A percentile compares a stretch with the other conserved stretches of the same genome.
Conservation (phyloP, 1,140 invertebrate species). For the Cherax destructor region DNA sequence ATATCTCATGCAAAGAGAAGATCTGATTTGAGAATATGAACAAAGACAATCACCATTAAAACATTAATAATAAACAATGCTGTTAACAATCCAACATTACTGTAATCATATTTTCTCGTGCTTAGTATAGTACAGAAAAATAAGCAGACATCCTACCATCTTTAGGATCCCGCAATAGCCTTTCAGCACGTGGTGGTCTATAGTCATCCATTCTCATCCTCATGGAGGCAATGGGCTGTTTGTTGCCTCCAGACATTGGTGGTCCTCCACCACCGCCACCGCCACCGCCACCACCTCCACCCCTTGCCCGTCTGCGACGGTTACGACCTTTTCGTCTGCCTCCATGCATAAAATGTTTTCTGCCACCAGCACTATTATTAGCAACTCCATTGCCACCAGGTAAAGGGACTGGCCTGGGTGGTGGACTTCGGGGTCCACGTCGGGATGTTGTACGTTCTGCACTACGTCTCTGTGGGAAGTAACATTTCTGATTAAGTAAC, state of each 20-base stretch:
- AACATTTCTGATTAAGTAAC: not conserved
- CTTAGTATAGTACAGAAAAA: not conserved
- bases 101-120: too few relatives aligned
- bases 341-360: not conserved
- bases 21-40: too few relatives aligned
- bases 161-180: slow-evolving; percentile 51
- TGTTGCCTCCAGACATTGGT: slow-evolving; percentile 57
- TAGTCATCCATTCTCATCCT: slow-evolving; percentile 72
- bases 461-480: slow-evolving; percentile 59
- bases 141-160: slow-evolving; percentile 32
- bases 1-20: too few relatives aligned
- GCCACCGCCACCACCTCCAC: slow-evolving; percentile 38
- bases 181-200: slow-evolving; percentile 58
- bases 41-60: too few relatives aligned
- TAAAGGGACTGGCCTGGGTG: slow-evolving; percentile 15
- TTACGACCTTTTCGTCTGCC: not conserved
- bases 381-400: slow-evolving; percentile 35
- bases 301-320: not conserved
- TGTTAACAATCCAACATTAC: too few relatives aligned
- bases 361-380: not conserved
- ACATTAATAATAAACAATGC: too few relatives aligned
- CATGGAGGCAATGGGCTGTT: slow-evolving; percentile 71
- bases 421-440: slow-evolving; percentile 53
- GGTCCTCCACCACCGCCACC: slow-evolving; percentile 36
- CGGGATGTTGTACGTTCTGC: slow-evolving; percentile 23